Conservation (phyloP, 64 coral and sea anemone genomes). For the Actinia tenebrosa region DNA sequence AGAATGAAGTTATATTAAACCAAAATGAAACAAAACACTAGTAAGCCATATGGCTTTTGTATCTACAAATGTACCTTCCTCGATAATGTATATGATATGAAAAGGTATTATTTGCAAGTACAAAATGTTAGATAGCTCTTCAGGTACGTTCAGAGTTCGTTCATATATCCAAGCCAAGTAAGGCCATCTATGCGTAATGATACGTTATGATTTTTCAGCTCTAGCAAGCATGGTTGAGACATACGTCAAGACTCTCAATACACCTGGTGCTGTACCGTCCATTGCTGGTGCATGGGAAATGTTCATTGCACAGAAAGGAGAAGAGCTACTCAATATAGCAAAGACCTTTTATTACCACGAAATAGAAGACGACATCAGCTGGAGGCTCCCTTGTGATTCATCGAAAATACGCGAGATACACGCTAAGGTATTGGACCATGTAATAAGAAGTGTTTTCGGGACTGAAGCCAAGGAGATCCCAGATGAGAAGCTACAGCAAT, state of each 20-base stretch:
- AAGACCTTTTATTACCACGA: background rate
- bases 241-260: conserved; percentile 4
- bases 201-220: background rate
- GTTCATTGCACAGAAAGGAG: background rate
- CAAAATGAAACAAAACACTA: no score
- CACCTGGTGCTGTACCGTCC: conserved; percentile 9
- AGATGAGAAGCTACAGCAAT: background rate
- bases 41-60: no score
- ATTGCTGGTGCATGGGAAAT: conserved; percentile 1
- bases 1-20: no score
- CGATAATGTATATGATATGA: no score
- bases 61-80: no score
- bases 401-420: background rate
- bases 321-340: background rate
- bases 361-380: background rate
- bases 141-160: no score
- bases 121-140: no score
- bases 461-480: conserved; percentile 5
- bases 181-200: background rate
- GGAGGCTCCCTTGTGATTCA: conserved; percentile 14
- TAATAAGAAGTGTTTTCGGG: background rate
- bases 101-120: no score
- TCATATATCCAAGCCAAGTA: no score
- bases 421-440: background rate
- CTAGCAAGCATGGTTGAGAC: background rate